Base-by-base conservation (phyloP, 2,888 invertebrate genomes). In the Teinopalpus imperialis region DNA sequence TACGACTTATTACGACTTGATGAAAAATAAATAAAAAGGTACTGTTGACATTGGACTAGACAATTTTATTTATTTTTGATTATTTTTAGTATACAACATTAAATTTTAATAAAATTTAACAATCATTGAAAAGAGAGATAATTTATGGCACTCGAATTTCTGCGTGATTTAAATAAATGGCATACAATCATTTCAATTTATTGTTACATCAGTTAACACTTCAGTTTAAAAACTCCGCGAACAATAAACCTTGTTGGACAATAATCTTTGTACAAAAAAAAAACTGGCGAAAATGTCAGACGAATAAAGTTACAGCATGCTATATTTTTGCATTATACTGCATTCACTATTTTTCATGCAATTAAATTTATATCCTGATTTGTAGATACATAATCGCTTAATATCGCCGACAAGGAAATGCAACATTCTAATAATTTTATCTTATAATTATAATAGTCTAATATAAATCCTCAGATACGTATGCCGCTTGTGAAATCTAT, bases 111-210 rank as follows among this genome's bases (percentile, higher is more conserved):
- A 40, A 16, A 21, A 31, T 27, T 36, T 14, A 45, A 26, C 20
- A 26, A 32, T 24, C n/a, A 27, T 24, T 37, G 36, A 21, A 24
- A 36, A 34, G 8, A 21, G 18, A 27, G 5, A 8, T 27, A 27
- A 8, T 21, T 24, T 45, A 45, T 45, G 45, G 40, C 46, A 40
- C 46, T 35, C 23, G n/a, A 26, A 37, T 37, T 31, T 43, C 35
- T 45, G 39, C 34, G 16, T 10, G 9, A 35, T 36, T 27, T 13
- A 2, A 24, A 24, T 26, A 36, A n/a, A 14, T 8, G 6, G 3
- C 7, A 6, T 10, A 23, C n/a, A 31, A 16, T 16, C n/a, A 16
- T 16, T 16, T 16, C 4, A 4, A 16, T 16, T 16, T 4, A 4
- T 16, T 16, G 4, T 3, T 12, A 34, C 21, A 12, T 10, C 12